Conservation (phyloP, 2,888 invertebrate genomes). For the Plutella xylostella region DNA sequence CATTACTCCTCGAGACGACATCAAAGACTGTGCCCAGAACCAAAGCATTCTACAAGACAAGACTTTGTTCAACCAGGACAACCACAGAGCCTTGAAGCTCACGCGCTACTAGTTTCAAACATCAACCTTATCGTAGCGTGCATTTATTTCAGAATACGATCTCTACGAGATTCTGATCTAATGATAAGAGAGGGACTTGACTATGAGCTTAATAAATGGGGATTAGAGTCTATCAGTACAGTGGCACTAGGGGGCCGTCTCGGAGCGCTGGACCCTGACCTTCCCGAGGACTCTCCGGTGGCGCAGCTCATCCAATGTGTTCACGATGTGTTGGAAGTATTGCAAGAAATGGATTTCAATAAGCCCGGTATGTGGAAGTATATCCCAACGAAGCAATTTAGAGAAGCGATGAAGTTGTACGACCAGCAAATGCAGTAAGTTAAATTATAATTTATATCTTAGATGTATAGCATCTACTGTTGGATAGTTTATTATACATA, state of each 20-base stretch:
- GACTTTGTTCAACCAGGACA: background rate
- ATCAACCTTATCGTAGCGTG: background rate
- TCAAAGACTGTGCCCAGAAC: background rate
- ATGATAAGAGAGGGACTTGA: conserved; percentile 16
- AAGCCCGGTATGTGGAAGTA: conserved; percentile 9
- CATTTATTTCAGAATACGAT: conserved; percentile 18
- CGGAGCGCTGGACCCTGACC: conserved; percentile 19
- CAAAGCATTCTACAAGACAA: background rate
- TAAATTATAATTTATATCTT: background rate
- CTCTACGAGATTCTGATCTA: conserved; percentile 17
- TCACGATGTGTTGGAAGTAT: conserved; percentile 5
- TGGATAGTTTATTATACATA: background rate
- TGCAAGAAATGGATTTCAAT: conserved; percentile 11
- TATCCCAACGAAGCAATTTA: conserved; percentile 7
- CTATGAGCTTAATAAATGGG: conserved; percentile 22
- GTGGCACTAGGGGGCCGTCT: conserved; percentile 21
- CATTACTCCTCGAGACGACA: too few species aligned
- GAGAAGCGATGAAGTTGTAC: conserved; percentile 9
- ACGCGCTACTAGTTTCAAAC: background rate
- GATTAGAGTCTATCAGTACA: conserved; percentile 20
- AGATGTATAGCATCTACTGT: background rate
- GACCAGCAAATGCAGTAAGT: conserved; percentile 10
- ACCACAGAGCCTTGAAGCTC: background rate
- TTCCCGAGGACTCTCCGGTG: conserved; percentile 17
- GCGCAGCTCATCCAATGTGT: conserved; percentile 12